A percentile compares a stretch with the other conserved stretches of the same genome.
Conservation (phyloP, 2,113 vertebrate species). For the Accipiter virgatus region DNA sequence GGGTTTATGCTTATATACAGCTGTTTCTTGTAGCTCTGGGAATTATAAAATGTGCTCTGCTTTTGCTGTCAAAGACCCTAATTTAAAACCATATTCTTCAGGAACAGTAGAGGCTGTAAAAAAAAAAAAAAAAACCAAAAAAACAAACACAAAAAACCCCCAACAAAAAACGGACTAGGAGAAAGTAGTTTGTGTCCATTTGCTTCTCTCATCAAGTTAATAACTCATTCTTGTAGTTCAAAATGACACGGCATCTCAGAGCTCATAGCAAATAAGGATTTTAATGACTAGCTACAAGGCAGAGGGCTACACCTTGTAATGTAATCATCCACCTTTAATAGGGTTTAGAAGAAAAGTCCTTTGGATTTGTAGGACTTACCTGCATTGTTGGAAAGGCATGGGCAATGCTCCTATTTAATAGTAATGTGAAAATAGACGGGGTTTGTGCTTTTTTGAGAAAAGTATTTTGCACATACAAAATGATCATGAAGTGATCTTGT, state of each 20-base stretch:
- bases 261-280: background rate
- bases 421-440: background rate
- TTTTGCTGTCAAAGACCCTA: slow-evolving; percentile 28
- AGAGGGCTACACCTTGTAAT: background rate
- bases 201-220: background rate
- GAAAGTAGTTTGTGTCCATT: background rate
- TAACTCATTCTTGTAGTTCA: background rate
- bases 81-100: slow-evolving; percentile 31
- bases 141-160: no score
- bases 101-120: background rate
- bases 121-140: background rate
- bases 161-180: background rate
- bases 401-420: background rate
- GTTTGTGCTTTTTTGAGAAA: background rate
- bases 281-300: background rate
- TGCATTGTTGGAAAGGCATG: background rate
- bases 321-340: background rate
- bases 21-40: slow-evolving; percentile 41
- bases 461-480: background rate
- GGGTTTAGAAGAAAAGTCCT: background rate
- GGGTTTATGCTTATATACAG: slow-evolving; percentile 6
- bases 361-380: background rate
- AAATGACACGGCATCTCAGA: background rate
- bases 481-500: background rate
- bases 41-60: slow-evolving; percentile 1